Percentiles rank a stretch among this genome's conserved stretches.
Conservation (phyloP, 53 echinoderm and acorn worm genomes). For the Astropecten irregularis region DNA sequence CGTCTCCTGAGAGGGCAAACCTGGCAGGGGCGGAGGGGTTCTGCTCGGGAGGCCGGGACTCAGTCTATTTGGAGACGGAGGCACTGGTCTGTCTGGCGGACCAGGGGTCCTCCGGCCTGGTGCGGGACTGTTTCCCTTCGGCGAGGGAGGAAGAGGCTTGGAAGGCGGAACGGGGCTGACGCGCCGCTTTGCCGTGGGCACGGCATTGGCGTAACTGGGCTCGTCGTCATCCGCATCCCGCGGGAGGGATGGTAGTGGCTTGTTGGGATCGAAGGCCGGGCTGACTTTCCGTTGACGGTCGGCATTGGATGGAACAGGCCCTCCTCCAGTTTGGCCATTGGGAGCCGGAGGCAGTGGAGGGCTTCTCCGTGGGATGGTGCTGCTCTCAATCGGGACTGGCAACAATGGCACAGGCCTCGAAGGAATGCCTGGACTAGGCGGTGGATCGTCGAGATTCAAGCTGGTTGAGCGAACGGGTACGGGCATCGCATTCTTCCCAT, state of each 20-base stretch:
- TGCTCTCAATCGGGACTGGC: background rate
- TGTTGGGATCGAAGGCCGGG: slow-evolving; percentile 17
- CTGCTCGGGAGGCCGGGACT: slow-evolving; percentile 25
- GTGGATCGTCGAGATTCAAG: background rate
- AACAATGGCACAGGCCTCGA: background rate
- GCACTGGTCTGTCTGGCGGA: slow-evolving; percentile 28
- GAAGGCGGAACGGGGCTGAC: slow-evolving; percentile 34
- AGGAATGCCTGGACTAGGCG: background rate
- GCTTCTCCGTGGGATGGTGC: slow-evolving; percentile 8
- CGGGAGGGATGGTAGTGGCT: slow-evolving; percentile 13
- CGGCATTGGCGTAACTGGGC: background rate
- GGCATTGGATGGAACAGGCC: background rate
- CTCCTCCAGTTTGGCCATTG: background rate
- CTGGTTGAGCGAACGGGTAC: slow-evolving; percentile 29
- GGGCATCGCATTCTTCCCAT: background rate
- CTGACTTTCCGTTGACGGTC: background rate
- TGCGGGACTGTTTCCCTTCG: slow-evolving; percentile 6
- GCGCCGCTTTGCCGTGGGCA: background rate
- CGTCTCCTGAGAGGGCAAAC: background rate
- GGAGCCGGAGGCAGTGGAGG: slow-evolving; percentile 15
- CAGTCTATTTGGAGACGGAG: slow-evolving; percentile 13
- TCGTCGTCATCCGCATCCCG: background rate
- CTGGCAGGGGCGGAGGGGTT: slow-evolving; percentile 26
- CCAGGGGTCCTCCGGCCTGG: background rate
- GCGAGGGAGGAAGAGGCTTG: slow-evolving; percentile 40